These are phyloP conservation scores for Meandrusa payeni DNA, from an alignment of 2,888 invertebrate genomes.

Conservation along the genomic window DNA sequence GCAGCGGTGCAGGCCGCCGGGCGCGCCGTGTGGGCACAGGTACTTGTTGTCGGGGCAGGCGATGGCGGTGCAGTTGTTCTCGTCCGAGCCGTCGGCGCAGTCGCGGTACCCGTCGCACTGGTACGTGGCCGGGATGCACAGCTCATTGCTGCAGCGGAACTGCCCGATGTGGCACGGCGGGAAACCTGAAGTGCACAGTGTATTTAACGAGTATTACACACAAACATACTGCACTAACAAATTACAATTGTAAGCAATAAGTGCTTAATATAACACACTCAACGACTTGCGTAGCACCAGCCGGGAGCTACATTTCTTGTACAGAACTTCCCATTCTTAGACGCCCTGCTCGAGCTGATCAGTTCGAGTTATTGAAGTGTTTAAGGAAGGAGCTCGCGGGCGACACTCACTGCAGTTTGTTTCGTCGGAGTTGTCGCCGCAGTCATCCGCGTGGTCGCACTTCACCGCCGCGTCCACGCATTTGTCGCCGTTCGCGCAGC, in stretches of 20 bases:
- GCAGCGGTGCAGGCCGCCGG: conserved; percentile 89
- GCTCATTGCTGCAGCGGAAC: conserved; percentile 94
- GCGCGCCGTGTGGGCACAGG: conserved; percentile 88
- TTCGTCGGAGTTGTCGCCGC: conserved; percentile 95
- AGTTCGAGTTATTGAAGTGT: too few species aligned
- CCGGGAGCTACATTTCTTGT: too few species aligned
- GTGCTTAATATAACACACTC: too few species aligned
- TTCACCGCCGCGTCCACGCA: conserved; percentile 88
- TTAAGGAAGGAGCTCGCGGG: neutral
- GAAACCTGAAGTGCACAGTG: conserved; percentile 86
- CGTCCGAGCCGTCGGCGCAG: conserved; percentile 95
- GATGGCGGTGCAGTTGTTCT: conserved; percentile 92
- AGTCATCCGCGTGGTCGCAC: conserved; percentile 95
- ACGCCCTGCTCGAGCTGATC: too few species aligned
- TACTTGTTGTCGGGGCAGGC: conserved; percentile 95
- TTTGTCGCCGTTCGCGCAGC: conserved; percentile 89
- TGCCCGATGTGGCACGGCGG: conserved; percentile 94
- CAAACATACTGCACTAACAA: too few species aligned
- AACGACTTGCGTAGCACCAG: too few species aligned
- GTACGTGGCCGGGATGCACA: conserved; percentile 94
- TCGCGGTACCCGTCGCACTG: conserved; percentile 94
- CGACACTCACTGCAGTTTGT: conserved; percentile 88
- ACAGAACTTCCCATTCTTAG: too few species aligned
- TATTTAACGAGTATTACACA: too few species aligned
- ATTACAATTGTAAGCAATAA: too few species aligned